Evolutionary conservation across 2,113 vertebrate genomes (phyloP), one percentile per base, ranked within the genome.

Genomic region (Talpa occidentalis): DNA sequence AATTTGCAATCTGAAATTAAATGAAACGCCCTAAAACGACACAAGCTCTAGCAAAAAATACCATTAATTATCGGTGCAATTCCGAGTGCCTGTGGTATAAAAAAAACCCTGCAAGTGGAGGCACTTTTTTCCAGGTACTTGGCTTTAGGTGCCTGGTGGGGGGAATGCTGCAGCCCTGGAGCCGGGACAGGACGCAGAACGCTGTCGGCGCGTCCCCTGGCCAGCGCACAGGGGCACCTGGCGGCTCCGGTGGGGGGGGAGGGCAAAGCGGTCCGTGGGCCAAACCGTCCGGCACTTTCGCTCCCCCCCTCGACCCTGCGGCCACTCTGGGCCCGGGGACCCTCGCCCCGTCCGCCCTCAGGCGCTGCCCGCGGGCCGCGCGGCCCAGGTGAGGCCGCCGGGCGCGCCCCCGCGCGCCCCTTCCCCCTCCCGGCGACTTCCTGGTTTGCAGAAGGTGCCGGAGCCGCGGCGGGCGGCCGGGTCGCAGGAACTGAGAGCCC

Each of bases 381-480:
- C 86, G 70, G 92, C 74, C 76, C 96, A 95, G 94, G 96, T 95
- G 95, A 56, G 42, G 93, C 84, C 26, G 90, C 83, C 37, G 19
- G 74, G 88, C 78, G 92, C 94, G 90, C 77, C 94, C 93, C 64
- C 72, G 92, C 47, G 74, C 80, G 88, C 62, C 77, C 85, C 85
- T 82, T 67, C 78, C 91, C 87, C 84, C 87, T 42, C 76, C 17
- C 94, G 42, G 91, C 94, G 96, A 97, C 98, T 98, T 98, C 98
- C 98, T 98, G 98, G 96, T 97, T 97, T 56, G 97, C 96, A 30
- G 97, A 94, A 96, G 98, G 97, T 97, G 98, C 93, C 73, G 95
- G 92, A 95, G 97, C 88, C 81, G 74, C 97, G 0, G 96, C 94
- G 97, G 97, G 90, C 93, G 76, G 66, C 69, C 56, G 47, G 62